Evolutionary conservation across 2,888 invertebrate species (phyloP), one percentile per base, ranked within the genome.

Genomic region (Ochropleura plecta): DNA sequence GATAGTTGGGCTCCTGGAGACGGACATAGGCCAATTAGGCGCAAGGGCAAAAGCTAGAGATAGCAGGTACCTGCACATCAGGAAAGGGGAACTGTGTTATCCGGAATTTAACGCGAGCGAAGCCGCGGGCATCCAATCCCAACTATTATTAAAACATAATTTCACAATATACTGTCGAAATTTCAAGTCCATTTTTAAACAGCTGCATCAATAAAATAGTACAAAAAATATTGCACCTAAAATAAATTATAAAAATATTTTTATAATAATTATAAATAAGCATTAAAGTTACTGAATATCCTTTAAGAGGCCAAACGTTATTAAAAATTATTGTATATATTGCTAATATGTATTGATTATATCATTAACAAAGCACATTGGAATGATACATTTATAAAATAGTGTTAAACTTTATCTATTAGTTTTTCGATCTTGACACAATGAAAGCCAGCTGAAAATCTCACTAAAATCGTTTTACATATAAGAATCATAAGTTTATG

Each of bases 401-500:
- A 76, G 71, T 84, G 81, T 81, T 81, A 79, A 51, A 57, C 10
- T 85, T 78, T 62, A 55, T 73, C 16, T 72, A 60, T 70, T 62
- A 48, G 46, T 74, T 30, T 68, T 70, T 78, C 62, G 67, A 73
- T 70, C 70, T 82, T 86, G 88, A 89, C 84, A 89, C 86, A 59
- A 84, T 90, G 88, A 89, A 93, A 93, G 91, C 92, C 92, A 93
- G 89, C 91, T 77, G 93, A 93, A 84, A 90, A 87, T 93, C 90
- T 94, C 95, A 94, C 93, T 93, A 92, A 91, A 79, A 85, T 82
- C 66, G 66, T 81, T 82, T 78, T 64, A 87, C 68, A 76, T 80
- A 88, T 76, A 89, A 89, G 89, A 88, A 93, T 94, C 92, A 93
- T 95, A 95, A 93, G 91, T 92, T 76, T 62, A 91, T 92, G 92